These are phyloP conservation scores for Decapterus maruadsi DNA, from an alignment of 2,797 vertebrate genomes.

Conservation along the genomic window DNA sequence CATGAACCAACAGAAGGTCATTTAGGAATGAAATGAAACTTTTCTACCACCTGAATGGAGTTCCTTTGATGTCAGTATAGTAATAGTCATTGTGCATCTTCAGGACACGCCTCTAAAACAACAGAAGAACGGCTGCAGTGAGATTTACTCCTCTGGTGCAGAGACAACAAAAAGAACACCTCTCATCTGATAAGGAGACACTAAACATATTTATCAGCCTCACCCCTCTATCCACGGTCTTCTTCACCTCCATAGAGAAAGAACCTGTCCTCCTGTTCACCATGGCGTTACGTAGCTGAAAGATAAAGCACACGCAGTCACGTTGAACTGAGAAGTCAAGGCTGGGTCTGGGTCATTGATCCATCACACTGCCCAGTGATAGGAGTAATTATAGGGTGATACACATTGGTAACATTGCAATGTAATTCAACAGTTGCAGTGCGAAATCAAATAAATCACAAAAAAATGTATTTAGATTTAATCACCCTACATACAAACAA, in stretches of 20 bases:
- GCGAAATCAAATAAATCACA: background rate
- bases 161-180: conserved; percentile 20
- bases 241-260: conserved; percentile 99
- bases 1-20: conserved; percentile 11
- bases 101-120: conserved; percentile 93
- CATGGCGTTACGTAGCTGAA: conserved; percentile 96
- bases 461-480: conserved; percentile 14
- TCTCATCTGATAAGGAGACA: conserved; percentile 29
- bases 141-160: conserved; percentile 28
- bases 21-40: conserved; percentile 23
- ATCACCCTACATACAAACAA: background rate
- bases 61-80: conserved; percentile 99
- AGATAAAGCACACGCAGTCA: conserved; percentile 45
- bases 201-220: conserved; percentile 62
- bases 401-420: too few relatives aligned
- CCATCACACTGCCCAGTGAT: background rate
- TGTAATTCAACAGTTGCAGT: background rate
- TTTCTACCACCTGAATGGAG: conserved; percentile 92
- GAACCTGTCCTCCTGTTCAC: conserved; percentile 97
- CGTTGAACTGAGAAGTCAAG: background rate
- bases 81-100: conserved; percentile 99
- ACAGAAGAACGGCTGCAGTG: conserved; percentile 20
- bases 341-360: conserved; percentile 38
- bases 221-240: conserved; percentile 98
- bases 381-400: background rate